phyloP scores from a whole-genome alignment of 2,113 vertebrate genomes.

The Pseudonaja textilis region DNA sequence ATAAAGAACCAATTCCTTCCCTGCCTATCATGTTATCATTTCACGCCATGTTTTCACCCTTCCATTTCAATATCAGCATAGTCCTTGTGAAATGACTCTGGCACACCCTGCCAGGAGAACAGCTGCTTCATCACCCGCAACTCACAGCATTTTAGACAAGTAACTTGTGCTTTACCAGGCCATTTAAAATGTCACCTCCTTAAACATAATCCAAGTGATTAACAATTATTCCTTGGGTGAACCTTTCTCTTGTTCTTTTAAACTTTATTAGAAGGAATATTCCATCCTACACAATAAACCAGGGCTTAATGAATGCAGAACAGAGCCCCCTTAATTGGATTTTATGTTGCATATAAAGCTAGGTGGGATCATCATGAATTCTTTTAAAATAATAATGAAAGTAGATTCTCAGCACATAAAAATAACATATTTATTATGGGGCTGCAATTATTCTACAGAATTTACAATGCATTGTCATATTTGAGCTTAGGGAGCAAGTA shows the following conservation, averaged over 20 bases:
- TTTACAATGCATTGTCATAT: background rate
- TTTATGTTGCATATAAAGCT: conserved; percentile 28
- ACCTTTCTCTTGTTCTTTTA: conserved; percentile 17
- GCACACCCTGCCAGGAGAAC: conserved; percentile 6
- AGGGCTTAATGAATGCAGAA: conserved; percentile 14
- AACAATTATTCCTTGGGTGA: conserved; percentile 16
- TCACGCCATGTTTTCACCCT: background rate
- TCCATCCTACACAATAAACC: conserved; percentile 9
- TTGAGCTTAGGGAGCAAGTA: background rate
- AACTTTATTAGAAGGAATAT: conserved; percentile 26
- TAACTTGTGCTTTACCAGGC: conserved; percentile 34
- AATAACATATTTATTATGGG: background rate
- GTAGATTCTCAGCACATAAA: conserved; percentile 13
- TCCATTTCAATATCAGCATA: conserved; percentile 3
- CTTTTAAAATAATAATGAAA: conserved; percentile 24
- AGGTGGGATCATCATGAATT: conserved; percentile 12
- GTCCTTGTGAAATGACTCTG: background rate
- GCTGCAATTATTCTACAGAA: conserved; percentile 7
- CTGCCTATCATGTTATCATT: background rate
- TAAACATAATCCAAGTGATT: conserved; percentile 41
- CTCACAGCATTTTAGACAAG: conserved; percentile 32
- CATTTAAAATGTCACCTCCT: conserved; percentile 29
- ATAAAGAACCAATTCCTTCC: background rate
- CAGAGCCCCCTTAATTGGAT: conserved; percentile 10
- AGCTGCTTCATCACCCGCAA: conserved; percentile 21